Conservation (phyloP, 2,797 vertebrate genomes). For the Rhinophrynus dorsalis region DNA sequence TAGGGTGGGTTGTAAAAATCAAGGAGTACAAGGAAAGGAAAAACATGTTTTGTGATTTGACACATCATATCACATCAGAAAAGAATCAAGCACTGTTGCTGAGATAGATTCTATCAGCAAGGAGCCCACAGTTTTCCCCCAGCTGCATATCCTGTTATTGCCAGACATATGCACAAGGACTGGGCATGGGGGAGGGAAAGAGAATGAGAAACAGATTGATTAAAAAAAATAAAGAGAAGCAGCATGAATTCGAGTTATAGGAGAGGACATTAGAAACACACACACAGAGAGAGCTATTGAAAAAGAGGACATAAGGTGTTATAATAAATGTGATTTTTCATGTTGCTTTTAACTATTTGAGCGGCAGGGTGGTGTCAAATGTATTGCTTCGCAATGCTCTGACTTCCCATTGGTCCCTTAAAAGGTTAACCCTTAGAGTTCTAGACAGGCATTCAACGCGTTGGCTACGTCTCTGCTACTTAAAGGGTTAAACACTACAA, state of each 20-base stretch:
- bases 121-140: slow-evolving; percentile 26
- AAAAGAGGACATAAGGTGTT: too few relatives aligned
- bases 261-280: not conserved
- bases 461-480: too few relatives aligned
- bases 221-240: slow-evolving; percentile 17
- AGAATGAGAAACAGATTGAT: slow-evolving; percentile 24
- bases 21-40: slow-evolving; percentile 23
- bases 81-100: slow-evolving; percentile 41
- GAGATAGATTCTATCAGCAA: slow-evolving; percentile 38
- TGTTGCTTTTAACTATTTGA: too few relatives aligned
- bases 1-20: not conserved
- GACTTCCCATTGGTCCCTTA: too few relatives aligned
- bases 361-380: too few relatives aligned
- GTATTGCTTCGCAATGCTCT: too few relatives aligned
- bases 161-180: slow-evolving; percentile 15
- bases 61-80: slow-evolving; percentile 23
- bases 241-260: slow-evolving; percentile 10
- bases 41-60: slow-evolving; percentile 41
- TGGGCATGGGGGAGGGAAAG: slow-evolving; percentile 41
- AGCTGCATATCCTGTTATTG: slow-evolving; percentile 38
- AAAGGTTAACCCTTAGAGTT: too few relatives aligned
- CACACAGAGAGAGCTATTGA: too few relatives aligned
- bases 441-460: too few relatives aligned
- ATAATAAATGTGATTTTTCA: too few relatives aligned
- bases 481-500: too few relatives aligned